These are phyloP conservation scores for Clarias gariepinus DNA, from an alignment of 2,113 vertebrate genomes.

Conservation along the genomic window DNA sequence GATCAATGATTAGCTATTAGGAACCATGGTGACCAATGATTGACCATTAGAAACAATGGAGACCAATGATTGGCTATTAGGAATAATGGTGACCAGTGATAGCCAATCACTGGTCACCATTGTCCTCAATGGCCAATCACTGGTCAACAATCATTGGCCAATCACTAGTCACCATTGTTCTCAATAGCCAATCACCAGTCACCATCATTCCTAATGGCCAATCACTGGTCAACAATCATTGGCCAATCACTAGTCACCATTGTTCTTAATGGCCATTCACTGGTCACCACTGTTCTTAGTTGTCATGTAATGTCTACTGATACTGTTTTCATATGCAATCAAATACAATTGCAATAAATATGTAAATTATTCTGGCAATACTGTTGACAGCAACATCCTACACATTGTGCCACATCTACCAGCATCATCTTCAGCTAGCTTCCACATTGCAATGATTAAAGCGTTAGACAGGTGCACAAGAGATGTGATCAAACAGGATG, in stretches of 20 bases:
- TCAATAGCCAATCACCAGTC: neutral
- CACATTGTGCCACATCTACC: neutral
- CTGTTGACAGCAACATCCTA: neutral
- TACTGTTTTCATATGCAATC: neutral
- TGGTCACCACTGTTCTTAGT: neutral
- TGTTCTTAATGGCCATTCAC: neutral
- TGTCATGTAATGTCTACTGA: neutral
- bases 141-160: neutral
- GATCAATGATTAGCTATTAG: too few species aligned
- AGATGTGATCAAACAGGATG: neutral
- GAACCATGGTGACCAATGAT: too few species aligned
- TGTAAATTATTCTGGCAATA: neutral
- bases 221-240: neutral
- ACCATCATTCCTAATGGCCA: neutral
- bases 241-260: neutral
- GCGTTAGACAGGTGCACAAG: constrained; percentile 1
- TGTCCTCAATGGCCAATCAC: neutral
- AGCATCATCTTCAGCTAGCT: neutral
- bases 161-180: neutral
- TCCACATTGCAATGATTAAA: neutral
- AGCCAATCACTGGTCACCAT: neutral
- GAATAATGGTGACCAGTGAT: too few species aligned
- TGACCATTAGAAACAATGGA: too few species aligned
- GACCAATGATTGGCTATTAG: too few species aligned
- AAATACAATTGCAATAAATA: neutral